These are phyloP conservation scores for Egretta garzetta DNA, from an alignment of 2,113 vertebrate species.

Conservation along the genomic window DNA sequence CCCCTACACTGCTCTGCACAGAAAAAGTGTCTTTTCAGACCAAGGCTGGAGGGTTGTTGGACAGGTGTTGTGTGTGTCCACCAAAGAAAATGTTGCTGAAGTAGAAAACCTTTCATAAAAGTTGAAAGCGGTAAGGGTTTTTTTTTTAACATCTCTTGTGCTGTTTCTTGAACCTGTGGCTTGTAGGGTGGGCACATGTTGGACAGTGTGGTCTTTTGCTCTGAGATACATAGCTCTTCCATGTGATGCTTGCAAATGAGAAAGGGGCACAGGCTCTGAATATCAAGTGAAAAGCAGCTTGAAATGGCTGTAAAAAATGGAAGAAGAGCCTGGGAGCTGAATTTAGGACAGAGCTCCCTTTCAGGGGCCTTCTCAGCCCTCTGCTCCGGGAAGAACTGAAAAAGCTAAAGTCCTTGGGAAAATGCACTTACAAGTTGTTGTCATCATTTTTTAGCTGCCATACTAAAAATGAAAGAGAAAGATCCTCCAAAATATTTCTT, in stretches of 20 bases:
- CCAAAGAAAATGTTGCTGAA: background rate
- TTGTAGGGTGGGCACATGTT: background rate
- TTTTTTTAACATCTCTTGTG: background rate
- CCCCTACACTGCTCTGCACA: background rate
- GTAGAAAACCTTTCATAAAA: background rate
- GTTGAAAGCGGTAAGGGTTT: background rate
- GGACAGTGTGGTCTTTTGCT: background rate
- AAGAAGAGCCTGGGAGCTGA: background rate
- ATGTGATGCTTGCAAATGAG: background rate
- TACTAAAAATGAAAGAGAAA: background rate
- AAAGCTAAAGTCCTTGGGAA: background rate
- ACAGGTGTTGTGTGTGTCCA: background rate
- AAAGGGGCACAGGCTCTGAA: background rate
- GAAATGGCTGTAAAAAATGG: background rate
- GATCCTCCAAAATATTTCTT: background rate
- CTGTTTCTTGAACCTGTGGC: background rate
- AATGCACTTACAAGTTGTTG: background rate
- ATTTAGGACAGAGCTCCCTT: background rate
- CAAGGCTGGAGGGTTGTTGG: background rate
- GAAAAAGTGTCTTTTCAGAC: background rate
- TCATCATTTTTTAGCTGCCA: background rate
- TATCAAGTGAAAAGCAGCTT: background rate
- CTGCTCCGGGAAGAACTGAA: background rate
- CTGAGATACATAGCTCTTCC: background rate
- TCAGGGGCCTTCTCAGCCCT: background rate